Base-by-base conservation (phyloP, 2,888 invertebrate species). In the Sinodicranocentrus sp. region DNA sequence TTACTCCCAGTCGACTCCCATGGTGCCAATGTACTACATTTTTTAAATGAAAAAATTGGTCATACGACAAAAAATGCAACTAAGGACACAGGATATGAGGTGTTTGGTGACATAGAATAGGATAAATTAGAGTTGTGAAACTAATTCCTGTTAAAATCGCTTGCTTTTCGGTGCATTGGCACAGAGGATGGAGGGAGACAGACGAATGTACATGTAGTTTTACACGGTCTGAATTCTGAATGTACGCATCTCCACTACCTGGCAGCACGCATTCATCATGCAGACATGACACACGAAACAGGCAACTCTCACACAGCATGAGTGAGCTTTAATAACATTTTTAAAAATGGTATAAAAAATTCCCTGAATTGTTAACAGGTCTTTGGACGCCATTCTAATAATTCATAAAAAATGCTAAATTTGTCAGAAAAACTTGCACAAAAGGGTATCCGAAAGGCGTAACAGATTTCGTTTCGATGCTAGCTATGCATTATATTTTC, bases 41-140 rank as follows among this genome's bases (percentile, higher is more conserved):
- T 33, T 33, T 33, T 6, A 33, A 33, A 33, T 33, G 33, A 33
- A 33, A 33, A 33, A 33, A 33, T 33, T n/a, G n/a, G n/a, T n/a
- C n/a, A n/a, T n/a, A n/a, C n/a, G n/a, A n/a, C n/a, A n/a, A 10
- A 33, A 33, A 33, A 33, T 33, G 5, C 33, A 33, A 6, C 33
- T 6, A 13, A 26, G 15, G 19, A 61, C 43, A 76, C 75, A 76
- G 75, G 75, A 76, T 65, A 54, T 21, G 33, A 43, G 57, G 76
- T 76, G 52, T 67, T 33, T 48, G 52, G 48, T 76, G 75, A 65
- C 75, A 76, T 23, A 10, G 57, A 61, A 61, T 28, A 28, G 13
- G n/a, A n/a, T 48, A 48, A 48, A 48, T 48, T 48, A n/a, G 10
- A 6, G 33, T n/a, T n/a, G 48, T 48, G 48, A 48, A 48, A n/a